These are phyloP conservation scores for Pteropus alecto DNA, from an alignment of 2,113 vertebrate species.

Conservation along the genomic window DNA sequence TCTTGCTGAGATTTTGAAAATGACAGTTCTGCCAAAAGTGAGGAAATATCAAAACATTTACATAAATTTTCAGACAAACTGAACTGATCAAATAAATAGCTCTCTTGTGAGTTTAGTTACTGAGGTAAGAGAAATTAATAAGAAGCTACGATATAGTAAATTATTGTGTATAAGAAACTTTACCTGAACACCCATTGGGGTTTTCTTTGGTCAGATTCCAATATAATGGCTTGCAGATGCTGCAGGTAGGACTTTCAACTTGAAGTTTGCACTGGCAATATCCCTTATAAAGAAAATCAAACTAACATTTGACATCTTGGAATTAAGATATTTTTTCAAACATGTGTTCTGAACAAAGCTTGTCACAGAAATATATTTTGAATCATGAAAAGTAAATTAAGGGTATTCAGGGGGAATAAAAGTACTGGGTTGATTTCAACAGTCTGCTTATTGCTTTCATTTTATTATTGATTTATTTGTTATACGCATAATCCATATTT, in stretches of 20 bases:
- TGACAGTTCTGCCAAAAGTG: not conserved
- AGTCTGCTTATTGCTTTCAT: not conserved
- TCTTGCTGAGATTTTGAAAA: not conserved
- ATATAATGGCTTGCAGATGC: conserved; percentile 91
- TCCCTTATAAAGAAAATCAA: conserved; percentile 81
- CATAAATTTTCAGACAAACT: not conserved
- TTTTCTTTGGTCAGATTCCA: conserved; percentile 91
- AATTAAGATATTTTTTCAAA: conserved; percentile 31
- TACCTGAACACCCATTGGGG: conserved; percentile 89
- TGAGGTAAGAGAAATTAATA: not conserved
- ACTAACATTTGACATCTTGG: not conserved
- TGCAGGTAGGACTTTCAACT: conserved; percentile 87
- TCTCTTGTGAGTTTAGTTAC: not conserved
- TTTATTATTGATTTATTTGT: not conserved
- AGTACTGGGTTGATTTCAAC: not conserved
- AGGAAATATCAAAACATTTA: not conserved
- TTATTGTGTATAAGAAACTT: rapidly evolving
- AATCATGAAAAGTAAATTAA: not conserved
- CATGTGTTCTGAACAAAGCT: not conserved
- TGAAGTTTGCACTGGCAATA: conserved; percentile 88
- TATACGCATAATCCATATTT: not conserved
- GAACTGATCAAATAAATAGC: not conserved
- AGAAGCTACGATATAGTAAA: not conserved
- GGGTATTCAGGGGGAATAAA: not conserved
- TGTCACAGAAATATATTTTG: conserved; percentile 23